Evolutionary conservation across 2,888 invertebrate genomes (phyloP), one percentile per base, ranked within the genome.

Genomic region (Tenthredo mesomela): DNA sequence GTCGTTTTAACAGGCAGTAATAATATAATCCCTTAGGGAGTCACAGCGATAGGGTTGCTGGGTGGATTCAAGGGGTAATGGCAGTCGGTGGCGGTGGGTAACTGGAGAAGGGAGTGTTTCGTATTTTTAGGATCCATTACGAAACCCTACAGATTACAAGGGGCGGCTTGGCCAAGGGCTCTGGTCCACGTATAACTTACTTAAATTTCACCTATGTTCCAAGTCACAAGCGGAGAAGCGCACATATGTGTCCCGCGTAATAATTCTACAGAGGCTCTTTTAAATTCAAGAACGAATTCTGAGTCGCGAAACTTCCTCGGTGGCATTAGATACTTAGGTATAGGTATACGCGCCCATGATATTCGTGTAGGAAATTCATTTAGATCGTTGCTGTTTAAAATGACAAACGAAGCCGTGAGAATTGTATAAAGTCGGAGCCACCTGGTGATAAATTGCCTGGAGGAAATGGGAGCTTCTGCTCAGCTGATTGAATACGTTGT

Each of bases 61-160:
- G 58, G 37, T 21, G 21, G 15, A 80, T 80, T 80, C 58, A 61
- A 80, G 80, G 61, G 37, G 58, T 40, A 61, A 80, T 58, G 40
- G 80, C 21, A 61, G 61, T 77, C n/a, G 9, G 80, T 61, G 50
- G 54, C 29, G 33, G 25, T 80, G 80, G 58, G 40, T 80, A 61
- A 80, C 58, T 40, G 80, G 37, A 80, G 37, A 61, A 80, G 80
- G 80, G 80, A 61, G 40, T 58, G 80, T 61, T 80, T 40, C 37
- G 58, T 61, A 80, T 80, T 80, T 80, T 80, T 80, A 58, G 80
- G n/a, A 58, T 58, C 80, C 80, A 80, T 80, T 80, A 80, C 40
- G n/a, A 58, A 61, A 80, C 61, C 80, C 61, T 80, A 50, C 80
- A 80, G 80, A 80, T 80, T 80, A 80, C 80, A 80, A 61, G 80